Percentiles rank a stretch among this genome's conserved stretches.
These are phyloP conservation scores for Poeciliopsis prolifica DNA, from an alignment of 2,113 vertebrate genomes.

Conservation along the genomic window DNA sequence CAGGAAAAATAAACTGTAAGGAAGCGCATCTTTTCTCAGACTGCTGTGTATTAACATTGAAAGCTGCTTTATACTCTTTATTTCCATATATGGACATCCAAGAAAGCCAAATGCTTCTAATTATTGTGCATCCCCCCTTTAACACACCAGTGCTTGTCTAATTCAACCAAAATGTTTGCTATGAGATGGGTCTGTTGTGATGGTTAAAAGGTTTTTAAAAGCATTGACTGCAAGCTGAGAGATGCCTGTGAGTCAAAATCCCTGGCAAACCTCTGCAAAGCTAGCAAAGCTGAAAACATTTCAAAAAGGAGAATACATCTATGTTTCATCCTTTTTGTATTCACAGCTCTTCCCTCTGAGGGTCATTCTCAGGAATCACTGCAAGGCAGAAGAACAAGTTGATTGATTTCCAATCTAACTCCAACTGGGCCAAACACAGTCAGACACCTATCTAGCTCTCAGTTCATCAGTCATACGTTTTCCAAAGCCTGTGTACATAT, in stretches of 20 bases:
- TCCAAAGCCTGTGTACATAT: not conserved
- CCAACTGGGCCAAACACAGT: slow-evolving; percentile 7
- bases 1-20: too few relatives aligned
- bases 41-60: not conserved
- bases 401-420: slow-evolving; percentile 41
- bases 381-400: slow-evolving; percentile 15
- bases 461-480: slow-evolving; percentile 4
- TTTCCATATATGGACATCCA: not conserved
- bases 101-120: not conserved
- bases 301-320: slow-evolving; percentile 18
- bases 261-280: slow-evolving; percentile 1
- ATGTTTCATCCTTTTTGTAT: slow-evolving; percentile 20
- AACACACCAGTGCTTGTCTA: not conserved
- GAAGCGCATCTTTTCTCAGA: not conserved
- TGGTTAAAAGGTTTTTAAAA: slow-evolving; percentile 14
- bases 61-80: not conserved
- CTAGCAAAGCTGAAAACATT: not conserved
- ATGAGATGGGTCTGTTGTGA: not conserved
- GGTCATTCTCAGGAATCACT: slow-evolving; percentile 29
- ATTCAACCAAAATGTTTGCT: not conserved
- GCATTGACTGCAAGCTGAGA: slow-evolving; percentile 4
- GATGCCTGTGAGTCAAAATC: not conserved
- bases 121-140: not conserved
- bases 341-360: slow-evolving; percentile 1
- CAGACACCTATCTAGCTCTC: not conserved